Base-by-base conservation (phyloP, 2,888 invertebrate species). In the Lottia gigantea region DNA sequence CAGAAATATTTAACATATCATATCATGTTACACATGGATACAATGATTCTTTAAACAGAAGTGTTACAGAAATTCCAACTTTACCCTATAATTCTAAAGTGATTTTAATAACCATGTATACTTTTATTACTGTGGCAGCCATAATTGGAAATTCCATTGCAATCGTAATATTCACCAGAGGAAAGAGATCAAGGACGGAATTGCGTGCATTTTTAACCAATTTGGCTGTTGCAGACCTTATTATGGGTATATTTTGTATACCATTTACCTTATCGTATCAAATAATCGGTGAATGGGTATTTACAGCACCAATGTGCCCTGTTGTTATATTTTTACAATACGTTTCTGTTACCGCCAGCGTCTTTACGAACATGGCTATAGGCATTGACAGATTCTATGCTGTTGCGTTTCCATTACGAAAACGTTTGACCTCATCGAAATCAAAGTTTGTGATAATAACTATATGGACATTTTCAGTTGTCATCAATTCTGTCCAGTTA, bases 211-310 rank as follows among this genome's bases (percentile, higher is more conserved):
- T 96, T 88, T 95, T 96, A 85, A 93, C 94, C 85, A 90, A 90
- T 80, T 90, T 96, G 78, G 95, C 96, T 0, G 91, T 95, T 47
- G 95, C 96, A 55, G 96, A 96, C 86, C 93, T 96, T 73, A 89
- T 96, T 71, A 95, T 96, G 92, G 94, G 95, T 0, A 85, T 95
- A 46, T 93, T 96, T 82, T 96, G 96, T 88, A 93, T 96, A 71
- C 96, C 96, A 2, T 95, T 95, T 84, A 93, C 95, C 2, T 95
- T 87, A 78, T 87, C 88, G 2, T 82, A 82, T 80, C 86, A 86
- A 65, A 83, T 88, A 79, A 77, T 88, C 25, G 76, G 78, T 8
- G 80, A 84, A 23, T 90, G 90, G 90, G 82, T 89, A 31, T 90
- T 90, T 79, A 83, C 85, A 15, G 84, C 83, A 0, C 80, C 82